Base-by-base conservation (phyloP, 1,140 invertebrate genomes). In the Tetranychus cinnabarinus region DNA sequence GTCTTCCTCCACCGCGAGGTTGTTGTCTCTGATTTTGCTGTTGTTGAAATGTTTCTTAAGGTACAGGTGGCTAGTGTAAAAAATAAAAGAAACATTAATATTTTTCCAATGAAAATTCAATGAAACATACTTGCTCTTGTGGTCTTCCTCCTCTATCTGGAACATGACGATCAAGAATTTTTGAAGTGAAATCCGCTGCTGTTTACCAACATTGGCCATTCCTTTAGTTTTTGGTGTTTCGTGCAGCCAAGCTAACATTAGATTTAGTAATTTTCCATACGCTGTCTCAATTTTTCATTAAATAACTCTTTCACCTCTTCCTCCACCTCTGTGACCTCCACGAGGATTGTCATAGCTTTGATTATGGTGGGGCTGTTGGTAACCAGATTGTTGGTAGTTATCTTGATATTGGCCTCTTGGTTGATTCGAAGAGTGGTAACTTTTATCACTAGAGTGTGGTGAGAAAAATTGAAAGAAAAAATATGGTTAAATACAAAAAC, bases 141-240 rank as follows among this genome's bases (percentile, higher is more conserved):
- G 63, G 56, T 34, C 63, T 45, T n/a, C 63, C 63, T 31, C 63
- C 63, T 36, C 63, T 56, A 58, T 64, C 63, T 1, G 63, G 63
- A n/a, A 64, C 63, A 2, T 56, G 2, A 52, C 63, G 35, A 64
- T 64, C 15, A 59, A 12, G 45, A 31, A 64, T 52, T 64, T 61
- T 31, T 64, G 61, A 1, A 64, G 31, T 42, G 42, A 42, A 13
- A 62, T n/a, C 36, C 45, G 2, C 46, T 64, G 63, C 34, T 64
- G 60, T 33, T 50, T 37, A 36, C 63, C 63, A 35, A n/a, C 13
- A 42, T 64, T 64, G 5, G 63, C 63, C 45, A 48, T 52, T 33
- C 47, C 56, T 34, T 52, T 54, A 36, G 61, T 62, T 33, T 64
- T 36, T 33, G 61, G 61, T 15, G 54, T 36, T 37, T 59, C 46